Percentiles rank a stretch among this genome's conserved stretches.
Evolutionary conservation across 2,113 vertebrate species (phyloP).

Genomic region (Sialia sialis): DNA sequence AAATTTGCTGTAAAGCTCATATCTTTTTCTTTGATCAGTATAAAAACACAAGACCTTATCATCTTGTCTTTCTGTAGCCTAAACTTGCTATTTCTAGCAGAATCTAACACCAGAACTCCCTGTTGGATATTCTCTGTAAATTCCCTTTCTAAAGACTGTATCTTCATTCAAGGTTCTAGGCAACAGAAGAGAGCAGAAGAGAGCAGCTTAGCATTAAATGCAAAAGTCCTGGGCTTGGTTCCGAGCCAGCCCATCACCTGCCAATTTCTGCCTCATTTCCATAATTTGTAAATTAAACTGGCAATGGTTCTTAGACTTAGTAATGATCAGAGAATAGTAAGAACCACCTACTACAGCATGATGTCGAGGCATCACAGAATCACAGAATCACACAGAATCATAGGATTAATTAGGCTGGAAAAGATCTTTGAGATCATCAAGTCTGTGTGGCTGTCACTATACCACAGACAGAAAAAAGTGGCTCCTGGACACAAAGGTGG

Average conservation of each 20-base stretch:
- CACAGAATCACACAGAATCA: neutral
- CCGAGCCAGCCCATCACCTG: neutral
- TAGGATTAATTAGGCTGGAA: too few species aligned
- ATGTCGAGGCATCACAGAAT: neutral
- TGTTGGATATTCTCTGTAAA: neutral
- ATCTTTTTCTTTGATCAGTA: neutral
- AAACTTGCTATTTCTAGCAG: neutral
- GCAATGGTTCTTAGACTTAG: neutral
- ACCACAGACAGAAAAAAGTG: neutral
- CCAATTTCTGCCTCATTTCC: neutral
- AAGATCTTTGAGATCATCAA: neutral
- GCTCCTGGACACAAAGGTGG: neutral
- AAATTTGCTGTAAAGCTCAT: neutral
- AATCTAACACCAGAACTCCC: neutral
- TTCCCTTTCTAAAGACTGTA: neutral
- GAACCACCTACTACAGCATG: neutral
- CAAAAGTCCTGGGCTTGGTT: neutral
- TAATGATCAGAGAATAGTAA: neutral
- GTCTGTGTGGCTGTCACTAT: fast-evolving
- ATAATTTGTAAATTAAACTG: neutral
- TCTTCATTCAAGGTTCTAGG: neutral
- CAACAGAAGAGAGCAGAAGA: neutral
- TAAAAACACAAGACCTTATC: neutral
- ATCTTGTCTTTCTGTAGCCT: neutral
- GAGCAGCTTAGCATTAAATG: neutral